These are phyloP conservation scores for Anoplophora glabripennis DNA, from an alignment of 1,140 invertebrate species.

Conservation along the genomic window DNA sequence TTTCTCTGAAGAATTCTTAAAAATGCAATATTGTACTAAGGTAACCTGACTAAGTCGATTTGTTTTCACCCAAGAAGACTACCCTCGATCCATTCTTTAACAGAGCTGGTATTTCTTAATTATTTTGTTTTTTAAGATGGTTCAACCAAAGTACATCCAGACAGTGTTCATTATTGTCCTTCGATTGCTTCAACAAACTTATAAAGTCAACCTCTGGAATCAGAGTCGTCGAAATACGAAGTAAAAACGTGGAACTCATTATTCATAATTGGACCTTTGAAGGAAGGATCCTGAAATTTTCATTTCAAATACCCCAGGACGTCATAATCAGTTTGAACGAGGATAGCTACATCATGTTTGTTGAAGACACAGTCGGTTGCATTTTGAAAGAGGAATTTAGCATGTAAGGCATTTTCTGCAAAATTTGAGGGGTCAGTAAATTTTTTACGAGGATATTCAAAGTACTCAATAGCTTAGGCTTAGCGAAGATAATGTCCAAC, in stretches of 20 bases:
- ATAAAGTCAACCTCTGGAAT: slow-evolving; percentile 64
- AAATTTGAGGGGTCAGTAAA: background rate
- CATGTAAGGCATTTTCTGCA: background rate
- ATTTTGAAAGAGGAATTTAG: slow-evolving; percentile 50
- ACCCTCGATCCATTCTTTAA: no score
- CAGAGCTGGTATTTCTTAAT: background rate
- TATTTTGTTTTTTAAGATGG: slow-evolving; percentile 47
- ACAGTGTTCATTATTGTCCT: slow-evolving; percentile 56
- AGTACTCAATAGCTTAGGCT: background rate
- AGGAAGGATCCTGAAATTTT: slow-evolving; percentile 54
- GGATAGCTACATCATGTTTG: slow-evolving; percentile 53
- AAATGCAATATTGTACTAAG: no score
- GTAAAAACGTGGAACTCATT: slow-evolving; percentile 59
- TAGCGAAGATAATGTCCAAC: background rate
- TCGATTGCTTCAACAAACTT: slow-evolving; percentile 55
- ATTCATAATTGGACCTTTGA: slow-evolving; percentile 66
- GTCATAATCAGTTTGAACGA: slow-evolving; percentile 50
- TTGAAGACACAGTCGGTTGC: slow-evolving; percentile 57
- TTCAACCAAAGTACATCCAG: slow-evolving; percentile 54
- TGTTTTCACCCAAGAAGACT: no score
- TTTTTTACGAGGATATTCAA: background rate
- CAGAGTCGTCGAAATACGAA: slow-evolving; percentile 66
- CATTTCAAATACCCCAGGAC: slow-evolving; percentile 54
- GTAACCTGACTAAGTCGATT: no score
- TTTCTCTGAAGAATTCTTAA: no score